Conservation (phyloP, 2,113 vertebrate genomes). For the Eretmochelys imbricata region DNA sequence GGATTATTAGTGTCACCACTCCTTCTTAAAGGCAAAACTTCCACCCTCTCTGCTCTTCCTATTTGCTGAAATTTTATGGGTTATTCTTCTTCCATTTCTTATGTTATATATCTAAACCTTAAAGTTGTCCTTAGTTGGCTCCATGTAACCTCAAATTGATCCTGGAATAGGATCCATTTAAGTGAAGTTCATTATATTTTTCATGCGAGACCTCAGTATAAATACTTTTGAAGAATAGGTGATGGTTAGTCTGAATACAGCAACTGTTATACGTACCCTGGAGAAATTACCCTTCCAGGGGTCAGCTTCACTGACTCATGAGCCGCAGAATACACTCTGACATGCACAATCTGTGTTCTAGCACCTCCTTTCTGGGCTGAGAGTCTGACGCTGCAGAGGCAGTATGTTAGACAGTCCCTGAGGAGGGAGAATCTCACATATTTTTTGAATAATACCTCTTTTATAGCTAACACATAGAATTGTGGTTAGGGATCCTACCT, state of each 20-base stretch:
- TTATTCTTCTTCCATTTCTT: background rate
- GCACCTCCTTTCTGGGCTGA: background rate
- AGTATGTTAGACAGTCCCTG: fast-evolving
- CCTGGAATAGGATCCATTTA: background rate
- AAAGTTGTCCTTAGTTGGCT: background rate
- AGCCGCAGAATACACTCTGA: background rate
- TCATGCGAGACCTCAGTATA: background rate
- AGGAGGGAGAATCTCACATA: background rate
- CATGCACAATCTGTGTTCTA: fast-evolving
- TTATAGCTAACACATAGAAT: background rate
- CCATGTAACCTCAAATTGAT: background rate
- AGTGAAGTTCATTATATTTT: background rate
- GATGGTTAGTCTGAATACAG: background rate
- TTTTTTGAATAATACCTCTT: background rate
- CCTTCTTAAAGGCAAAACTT: background rate
- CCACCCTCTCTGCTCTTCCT: background rate
- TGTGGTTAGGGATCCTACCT: background rate
- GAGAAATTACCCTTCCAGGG: background rate
- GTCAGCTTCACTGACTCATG: background rate
- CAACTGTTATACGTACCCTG: background rate
- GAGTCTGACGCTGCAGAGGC: background rate
- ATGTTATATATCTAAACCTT: background rate
- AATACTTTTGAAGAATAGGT: background rate
- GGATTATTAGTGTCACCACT: background rate
- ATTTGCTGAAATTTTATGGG: background rate